These are phyloP conservation scores for Leucoraja erinaceus DNA, from an alignment of 2,113 vertebrate genomes.

Conservation along the genomic window DNA sequence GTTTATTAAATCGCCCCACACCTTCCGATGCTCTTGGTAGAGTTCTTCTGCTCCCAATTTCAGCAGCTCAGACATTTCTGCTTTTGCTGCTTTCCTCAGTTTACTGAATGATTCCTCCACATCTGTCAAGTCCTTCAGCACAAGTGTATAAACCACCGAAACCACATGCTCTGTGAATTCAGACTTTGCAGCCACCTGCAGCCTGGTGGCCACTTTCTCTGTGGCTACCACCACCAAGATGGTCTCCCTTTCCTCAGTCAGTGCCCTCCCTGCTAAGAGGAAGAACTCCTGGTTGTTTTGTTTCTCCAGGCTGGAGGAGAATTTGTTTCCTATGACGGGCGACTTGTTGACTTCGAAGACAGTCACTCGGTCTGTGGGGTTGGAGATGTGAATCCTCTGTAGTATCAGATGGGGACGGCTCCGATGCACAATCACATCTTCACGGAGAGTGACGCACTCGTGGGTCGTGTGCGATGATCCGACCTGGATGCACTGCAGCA, in stretches of 20 bases:
- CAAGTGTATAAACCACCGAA: slow-evolving; percentile 74
- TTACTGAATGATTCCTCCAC: slow-evolving; percentile 68
- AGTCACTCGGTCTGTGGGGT: slow-evolving; percentile 68
- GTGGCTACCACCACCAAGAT: slow-evolving; percentile 77
- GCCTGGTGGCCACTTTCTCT: slow-evolving; percentile 63
- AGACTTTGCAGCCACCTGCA: slow-evolving; percentile 74
- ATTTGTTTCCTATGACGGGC: slow-evolving; percentile 51
- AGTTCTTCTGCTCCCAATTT: slow-evolving; percentile 64
- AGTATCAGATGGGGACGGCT: slow-evolving; percentile 77
- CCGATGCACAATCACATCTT: slow-evolving; percentile 83
- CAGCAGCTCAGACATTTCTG: slow-evolving; percentile 79
- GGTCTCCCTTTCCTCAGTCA: slow-evolving; percentile 58
- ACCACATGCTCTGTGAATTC: slow-evolving; percentile 73
- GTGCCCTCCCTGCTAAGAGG: slow-evolving; percentile 70
- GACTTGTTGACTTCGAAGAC: slow-evolving; percentile 60
- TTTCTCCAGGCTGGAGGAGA: slow-evolving; percentile 69
- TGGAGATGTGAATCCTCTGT: slow-evolving; percentile 75
- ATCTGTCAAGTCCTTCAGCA: slow-evolving; percentile 61
- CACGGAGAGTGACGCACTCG: slow-evolving; percentile 75
- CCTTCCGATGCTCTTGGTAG: slow-evolving; percentile 74
- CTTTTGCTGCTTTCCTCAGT: slow-evolving; percentile 71
- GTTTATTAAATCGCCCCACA: slow-evolving; percentile 87
- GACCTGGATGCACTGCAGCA: slow-evolving; percentile 64
- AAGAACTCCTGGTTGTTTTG: slow-evolving; percentile 72
- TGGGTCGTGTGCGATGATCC: slow-evolving; percentile 47